A percentile compares a stretch with the other conserved stretches of the same genome.
Conservation (phyloP, 1,140 invertebrate species). For the Agrypnia vestita region DNA sequence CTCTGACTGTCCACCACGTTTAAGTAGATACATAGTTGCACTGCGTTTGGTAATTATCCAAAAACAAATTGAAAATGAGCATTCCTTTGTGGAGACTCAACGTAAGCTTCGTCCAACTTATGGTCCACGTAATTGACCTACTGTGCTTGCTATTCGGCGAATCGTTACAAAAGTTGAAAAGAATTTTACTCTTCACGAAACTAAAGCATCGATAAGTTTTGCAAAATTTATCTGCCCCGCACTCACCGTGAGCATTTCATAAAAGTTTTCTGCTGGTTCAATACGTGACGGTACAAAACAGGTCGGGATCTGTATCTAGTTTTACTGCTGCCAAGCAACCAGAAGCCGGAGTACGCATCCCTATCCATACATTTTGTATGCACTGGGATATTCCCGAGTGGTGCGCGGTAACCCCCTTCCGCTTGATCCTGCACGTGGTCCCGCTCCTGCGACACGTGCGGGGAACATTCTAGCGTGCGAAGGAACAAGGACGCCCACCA, state of each 20-base stretch:
- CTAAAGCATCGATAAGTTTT: too few relatives aligned
- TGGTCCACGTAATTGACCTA: too few relatives aligned
- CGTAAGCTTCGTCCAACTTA: too few relatives aligned
- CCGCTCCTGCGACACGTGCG: background rate
- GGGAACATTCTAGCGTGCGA: background rate
- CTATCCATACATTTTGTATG: background rate
- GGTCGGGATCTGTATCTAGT: background rate
- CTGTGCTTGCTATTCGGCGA: too few relatives aligned
- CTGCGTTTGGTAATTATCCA: too few relatives aligned
- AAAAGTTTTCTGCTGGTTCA: too few relatives aligned
- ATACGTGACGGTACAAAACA: background rate
- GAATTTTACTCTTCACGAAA: too few relatives aligned
- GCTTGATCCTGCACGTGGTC: constrained; percentile 16
- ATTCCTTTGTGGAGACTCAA: too few relatives aligned
- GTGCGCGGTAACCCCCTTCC: background rate
- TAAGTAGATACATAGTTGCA: too few relatives aligned
- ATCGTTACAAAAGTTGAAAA: too few relatives aligned
- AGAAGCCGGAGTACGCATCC: background rate
- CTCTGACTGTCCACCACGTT: too few relatives aligned
- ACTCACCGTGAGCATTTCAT: background rate
- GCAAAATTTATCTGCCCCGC: background rate
- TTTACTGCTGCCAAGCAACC: background rate
- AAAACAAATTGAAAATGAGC: too few relatives aligned
- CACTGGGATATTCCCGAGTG: background rate
- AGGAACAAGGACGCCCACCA: background rate